A percentile compares a stretch with the other conserved stretches of the same genome.
Evolutionary conservation across 2,888 invertebrate genomes (phyloP).

Genomic region (Drosophila testacea): DNA sequence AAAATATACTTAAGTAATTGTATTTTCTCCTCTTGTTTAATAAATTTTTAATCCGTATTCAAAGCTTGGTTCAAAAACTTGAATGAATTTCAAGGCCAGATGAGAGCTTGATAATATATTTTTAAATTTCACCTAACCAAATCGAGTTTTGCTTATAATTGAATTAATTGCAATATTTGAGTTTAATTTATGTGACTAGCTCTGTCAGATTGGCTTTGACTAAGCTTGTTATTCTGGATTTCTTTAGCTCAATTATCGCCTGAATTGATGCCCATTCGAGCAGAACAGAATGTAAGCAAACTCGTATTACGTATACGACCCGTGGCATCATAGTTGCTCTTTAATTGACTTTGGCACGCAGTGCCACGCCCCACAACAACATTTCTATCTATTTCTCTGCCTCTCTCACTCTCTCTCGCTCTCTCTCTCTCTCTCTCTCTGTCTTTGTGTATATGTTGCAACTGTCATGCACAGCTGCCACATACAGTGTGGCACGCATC

Average conservation of each 20-base stretch:
- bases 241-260: slow-evolving; percentile 1
- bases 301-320: slow-evolving; percentile 38
- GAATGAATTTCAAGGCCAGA: too few relatives aligned
- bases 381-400: background rate
- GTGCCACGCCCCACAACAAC: slow-evolving; percentile 6
- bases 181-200: slow-evolving; percentile 4
- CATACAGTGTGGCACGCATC: slow-evolving; percentile 20
- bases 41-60: too few relatives aligned
- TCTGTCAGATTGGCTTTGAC: slow-evolving; percentile 26
- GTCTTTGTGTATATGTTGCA: background rate
- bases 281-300: slow-evolving; percentile 20
- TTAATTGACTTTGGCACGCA: slow-evolving; percentile 28
- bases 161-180: background rate
- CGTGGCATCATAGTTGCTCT: slow-evolving; percentile 7
- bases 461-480: slow-evolving; percentile 13
- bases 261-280: slow-evolving; percentile 14
- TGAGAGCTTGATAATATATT: background rate
- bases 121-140: background rate
- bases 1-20: too few relatives aligned
- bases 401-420: background rate
- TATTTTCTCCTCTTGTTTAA: too few relatives aligned
- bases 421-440: background rate
- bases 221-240: slow-evolving; percentile 28
- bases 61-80: too few relatives aligned
- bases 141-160: background rate